Percentiles rank a stretch among this genome's conserved stretches.
Evolutionary conservation across 2,113 vertebrate species (phyloP).

Genomic region (Xiphophorus couchianus): DNA sequence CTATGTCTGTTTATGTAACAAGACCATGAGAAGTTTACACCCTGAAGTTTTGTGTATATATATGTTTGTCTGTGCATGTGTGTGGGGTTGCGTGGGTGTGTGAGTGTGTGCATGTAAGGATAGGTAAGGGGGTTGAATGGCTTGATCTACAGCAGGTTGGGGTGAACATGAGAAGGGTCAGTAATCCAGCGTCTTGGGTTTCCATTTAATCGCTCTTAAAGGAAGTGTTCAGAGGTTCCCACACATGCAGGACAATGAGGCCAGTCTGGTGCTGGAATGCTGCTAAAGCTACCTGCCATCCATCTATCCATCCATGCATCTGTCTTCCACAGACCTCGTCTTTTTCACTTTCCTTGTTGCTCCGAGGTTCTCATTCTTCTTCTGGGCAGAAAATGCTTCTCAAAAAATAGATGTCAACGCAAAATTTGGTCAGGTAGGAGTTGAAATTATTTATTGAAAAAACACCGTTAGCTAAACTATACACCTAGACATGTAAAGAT

Average conservation of each 20-base stretch:
- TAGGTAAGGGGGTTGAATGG: constrained; percentile 27
- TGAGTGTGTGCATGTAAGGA: constrained; percentile 14
- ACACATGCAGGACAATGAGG: constrained; percentile 66
- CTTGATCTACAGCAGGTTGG: constrained; percentile 50
- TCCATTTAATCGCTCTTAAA: constrained; percentile 70
- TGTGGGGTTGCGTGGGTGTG: not conserved
- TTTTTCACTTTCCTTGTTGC: constrained; percentile 10
- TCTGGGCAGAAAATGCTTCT: not conserved
- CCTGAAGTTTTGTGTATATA: not conserved
- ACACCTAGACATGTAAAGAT: no score
- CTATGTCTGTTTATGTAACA: not conserved
- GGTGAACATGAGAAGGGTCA: constrained; percentile 70
- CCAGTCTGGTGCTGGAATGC: constrained; percentile 63
- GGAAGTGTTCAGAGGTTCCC: constrained; percentile 68
- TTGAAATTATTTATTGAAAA: no score
- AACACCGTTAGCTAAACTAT: no score
- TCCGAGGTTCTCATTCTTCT: not conserved
- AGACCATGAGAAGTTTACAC: not conserved
- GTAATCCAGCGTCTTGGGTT: constrained; percentile 63
- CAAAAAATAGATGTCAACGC: no score
- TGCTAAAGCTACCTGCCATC: constrained; percentile 44
- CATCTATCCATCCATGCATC: constrained; percentile 38
- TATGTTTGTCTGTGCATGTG: not conserved
- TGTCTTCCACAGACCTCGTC: not conserved
- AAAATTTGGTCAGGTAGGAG: no score